Conservation (phyloP, 2,888 invertebrate species). For the Lepetodrilus schrolli region DNA sequence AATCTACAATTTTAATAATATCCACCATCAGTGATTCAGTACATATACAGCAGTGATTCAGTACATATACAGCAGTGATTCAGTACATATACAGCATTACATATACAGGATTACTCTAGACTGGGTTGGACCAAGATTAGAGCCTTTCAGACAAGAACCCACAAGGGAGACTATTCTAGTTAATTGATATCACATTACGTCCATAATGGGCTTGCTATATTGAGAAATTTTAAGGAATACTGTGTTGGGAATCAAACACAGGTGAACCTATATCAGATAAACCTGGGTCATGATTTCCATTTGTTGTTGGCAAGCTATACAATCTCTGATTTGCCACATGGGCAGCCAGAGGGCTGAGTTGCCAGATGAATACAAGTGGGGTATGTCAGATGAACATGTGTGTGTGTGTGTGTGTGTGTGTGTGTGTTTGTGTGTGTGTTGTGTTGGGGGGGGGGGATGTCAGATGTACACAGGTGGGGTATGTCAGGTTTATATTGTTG, state of each 20-base stretch:
- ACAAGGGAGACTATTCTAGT: too few species aligned
- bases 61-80: not conserved
- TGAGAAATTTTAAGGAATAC: too few species aligned
- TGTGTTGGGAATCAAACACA: conserved; percentile 9
- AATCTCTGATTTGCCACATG: not conserved
- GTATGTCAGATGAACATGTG: not conserved
- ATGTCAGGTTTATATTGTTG: too few species aligned
- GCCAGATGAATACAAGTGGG: not conserved
- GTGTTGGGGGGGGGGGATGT: too few species aligned
- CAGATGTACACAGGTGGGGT: too few species aligned
- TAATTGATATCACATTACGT: too few species aligned
- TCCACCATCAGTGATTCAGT: not conserved
- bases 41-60: not conserved
- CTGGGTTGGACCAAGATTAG: too few species aligned
- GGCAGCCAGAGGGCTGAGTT: not conserved
- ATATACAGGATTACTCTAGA: not conserved
- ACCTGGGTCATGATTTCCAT: conserved; percentile 5
- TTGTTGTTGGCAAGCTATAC: not conserved
- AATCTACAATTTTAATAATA: conserved; percentile 42
- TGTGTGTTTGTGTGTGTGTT: too few species aligned
- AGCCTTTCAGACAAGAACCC: too few species aligned
- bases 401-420: too few species aligned
- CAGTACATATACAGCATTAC: not conserved
- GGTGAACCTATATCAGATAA: not conserved
- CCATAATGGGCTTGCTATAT: too few species aligned